These are phyloP conservation scores for Miniopterus natalensis DNA, from an alignment of 2,113 vertebrate species.

Conservation along the genomic window DNA sequence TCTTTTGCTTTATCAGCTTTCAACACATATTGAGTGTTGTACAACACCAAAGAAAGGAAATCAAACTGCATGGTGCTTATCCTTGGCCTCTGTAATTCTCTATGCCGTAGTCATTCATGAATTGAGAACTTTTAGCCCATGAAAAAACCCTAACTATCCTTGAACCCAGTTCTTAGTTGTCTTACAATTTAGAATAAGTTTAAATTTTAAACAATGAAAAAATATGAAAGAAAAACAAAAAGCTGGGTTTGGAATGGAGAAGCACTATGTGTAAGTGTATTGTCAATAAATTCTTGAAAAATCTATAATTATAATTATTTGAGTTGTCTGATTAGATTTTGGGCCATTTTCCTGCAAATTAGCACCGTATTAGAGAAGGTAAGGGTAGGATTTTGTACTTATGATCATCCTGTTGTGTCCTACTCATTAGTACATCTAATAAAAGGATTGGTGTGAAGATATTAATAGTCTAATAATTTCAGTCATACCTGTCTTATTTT, in stretches of 20 bases:
- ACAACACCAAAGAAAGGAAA: not conserved
- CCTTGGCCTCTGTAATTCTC: not conserved
- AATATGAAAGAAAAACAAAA: not conserved
- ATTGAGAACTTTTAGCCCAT: not conserved
- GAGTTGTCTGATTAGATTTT: not conserved
- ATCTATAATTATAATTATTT: not conserved
- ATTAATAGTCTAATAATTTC: not conserved
- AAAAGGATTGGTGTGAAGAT: not conserved
- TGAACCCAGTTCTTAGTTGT: not conserved
- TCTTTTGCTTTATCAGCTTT: not conserved
- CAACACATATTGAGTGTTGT: not conserved
- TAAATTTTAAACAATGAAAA: not conserved
- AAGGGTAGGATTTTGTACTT: not conserved
- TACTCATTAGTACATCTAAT: not conserved
- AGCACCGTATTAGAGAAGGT: not conserved
- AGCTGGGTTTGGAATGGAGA: not conserved
- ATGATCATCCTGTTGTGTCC: not conserved
- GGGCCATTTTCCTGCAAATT: not conserved
- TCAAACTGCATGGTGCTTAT: not conserved
- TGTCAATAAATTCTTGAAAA: conserved; percentile 17
- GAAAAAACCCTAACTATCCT: not conserved
- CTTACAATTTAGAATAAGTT: not conserved
- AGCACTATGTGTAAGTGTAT: not conserved
- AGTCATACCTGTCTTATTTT: not conserved
- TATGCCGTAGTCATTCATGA: not conserved